A percentile compares a stretch with the other conserved stretches of the same genome.
Conservation (phyloP, 2,113 vertebrate genomes). For the Hippopotamus amphibius region DNA sequence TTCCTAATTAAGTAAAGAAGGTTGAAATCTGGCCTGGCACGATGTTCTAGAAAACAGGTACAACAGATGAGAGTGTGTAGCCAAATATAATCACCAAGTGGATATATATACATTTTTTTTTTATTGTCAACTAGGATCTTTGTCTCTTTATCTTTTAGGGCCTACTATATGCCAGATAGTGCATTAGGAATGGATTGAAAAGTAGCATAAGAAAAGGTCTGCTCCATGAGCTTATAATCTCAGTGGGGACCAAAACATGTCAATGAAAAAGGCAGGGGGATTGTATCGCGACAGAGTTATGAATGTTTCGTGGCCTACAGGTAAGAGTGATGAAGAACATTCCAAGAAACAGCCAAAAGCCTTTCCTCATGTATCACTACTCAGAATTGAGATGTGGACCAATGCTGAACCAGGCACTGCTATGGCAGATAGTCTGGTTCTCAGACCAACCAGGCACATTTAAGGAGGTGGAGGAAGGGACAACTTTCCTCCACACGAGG, state of each 20-base stretch:
- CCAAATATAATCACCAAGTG: not conserved
- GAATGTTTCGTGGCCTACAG: not conserved
- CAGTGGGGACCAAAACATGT: not conserved
- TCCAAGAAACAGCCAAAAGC: not conserved
- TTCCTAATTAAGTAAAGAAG: constrained; percentile 31
- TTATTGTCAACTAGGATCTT: not conserved
- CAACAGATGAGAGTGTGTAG: not conserved
- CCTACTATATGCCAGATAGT: not conserved
- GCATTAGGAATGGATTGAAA: not conserved
- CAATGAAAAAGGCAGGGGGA: not conserved
- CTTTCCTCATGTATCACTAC: not conserved
- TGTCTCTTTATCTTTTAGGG: constrained; percentile 37
- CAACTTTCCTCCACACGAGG: not conserved
- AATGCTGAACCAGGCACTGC: not conserved
- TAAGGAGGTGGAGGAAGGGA: not conserved
- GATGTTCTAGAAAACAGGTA: not conserved
- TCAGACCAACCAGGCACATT: not conserved
- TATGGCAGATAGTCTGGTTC: not conserved
- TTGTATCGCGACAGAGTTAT: not conserved
- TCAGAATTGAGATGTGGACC: not conserved
- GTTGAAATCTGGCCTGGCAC: not conserved
- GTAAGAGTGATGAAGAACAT: not conserved
- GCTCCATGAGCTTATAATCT: not conserved
- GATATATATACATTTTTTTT: not conserved
- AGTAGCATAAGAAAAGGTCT: not conserved